Percentiles rank a stretch among this genome's conserved stretches.
Conservation (phyloP, 2,888 invertebrate species). For the Caradrina kadenii region DNA sequence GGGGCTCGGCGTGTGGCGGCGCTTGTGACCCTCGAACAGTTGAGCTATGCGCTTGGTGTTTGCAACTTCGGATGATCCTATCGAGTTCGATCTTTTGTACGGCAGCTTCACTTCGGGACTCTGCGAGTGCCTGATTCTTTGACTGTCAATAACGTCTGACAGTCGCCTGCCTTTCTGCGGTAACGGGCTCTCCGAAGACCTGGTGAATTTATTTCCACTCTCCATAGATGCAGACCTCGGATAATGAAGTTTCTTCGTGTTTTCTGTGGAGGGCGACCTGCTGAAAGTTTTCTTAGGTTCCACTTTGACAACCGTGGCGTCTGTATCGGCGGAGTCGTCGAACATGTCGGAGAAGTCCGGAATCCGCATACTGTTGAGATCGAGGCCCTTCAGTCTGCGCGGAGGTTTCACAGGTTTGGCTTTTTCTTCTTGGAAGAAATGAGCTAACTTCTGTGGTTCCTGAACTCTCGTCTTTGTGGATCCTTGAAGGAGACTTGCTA, state of each 20-base stretch:
- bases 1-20: conserved; percentile 77
- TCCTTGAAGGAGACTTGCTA: conserved; percentile 80
- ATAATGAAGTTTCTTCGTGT: conserved; percentile 59
- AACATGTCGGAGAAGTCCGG: conserved; percentile 70
- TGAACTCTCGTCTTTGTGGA: conserved; percentile 71
- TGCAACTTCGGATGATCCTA: conserved; percentile 74
- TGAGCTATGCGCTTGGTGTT: conserved; percentile 81
- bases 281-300: conserved; percentile 63
- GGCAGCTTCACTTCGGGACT: conserved; percentile 70
- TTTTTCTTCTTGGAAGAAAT: conserved; percentile 75
- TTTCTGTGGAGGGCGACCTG: conserved; percentile 57
- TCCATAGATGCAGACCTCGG: conserved; percentile 63
- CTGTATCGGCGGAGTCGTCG: conserved; percentile 80
- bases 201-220: conserved; percentile 59
- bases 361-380: conserved; percentile 68
- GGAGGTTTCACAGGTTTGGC: conserved; percentile 73
- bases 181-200: conserved; percentile 66
- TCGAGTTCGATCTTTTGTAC: conserved; percentile 77
- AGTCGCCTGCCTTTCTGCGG: conserved; percentile 70
- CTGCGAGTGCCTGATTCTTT: conserved; percentile 71
- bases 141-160: conserved; percentile 71
- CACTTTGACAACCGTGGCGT: conserved; percentile 73
- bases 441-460: conserved; percentile 68
- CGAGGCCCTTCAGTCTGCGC: conserved; percentile 81
- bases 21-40: conserved; percentile 78